A percentile compares a stretch with the other conserved stretches of the same genome.
Evolutionary conservation across 2,888 invertebrate species (phyloP).

Genomic region (Nephrotoma flavescens): DNA sequence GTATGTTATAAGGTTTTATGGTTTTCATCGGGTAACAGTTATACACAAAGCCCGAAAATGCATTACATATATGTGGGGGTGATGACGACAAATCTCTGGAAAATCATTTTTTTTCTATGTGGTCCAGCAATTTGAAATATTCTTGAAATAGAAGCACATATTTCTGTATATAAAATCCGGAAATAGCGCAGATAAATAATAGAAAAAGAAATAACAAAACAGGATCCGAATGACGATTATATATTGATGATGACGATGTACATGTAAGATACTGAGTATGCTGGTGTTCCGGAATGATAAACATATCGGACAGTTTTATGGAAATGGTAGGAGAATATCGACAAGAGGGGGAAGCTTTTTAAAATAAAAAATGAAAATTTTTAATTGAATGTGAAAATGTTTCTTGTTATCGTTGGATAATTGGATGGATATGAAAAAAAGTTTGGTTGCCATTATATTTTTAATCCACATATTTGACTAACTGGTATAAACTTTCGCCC

Average conservation of each 20-base stretch:
- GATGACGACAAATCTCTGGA: too few relatives aligned
- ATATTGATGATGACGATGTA: not conserved
- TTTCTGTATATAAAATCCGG: not conserved
- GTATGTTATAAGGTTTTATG: not conserved
- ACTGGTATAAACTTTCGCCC: not conserved
- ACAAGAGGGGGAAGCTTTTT: not conserved
- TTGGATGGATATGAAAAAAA: not conserved
- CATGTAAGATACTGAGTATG: not conserved
- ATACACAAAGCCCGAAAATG: not conserved
- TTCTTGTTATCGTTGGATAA: not conserved
- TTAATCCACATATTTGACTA: not conserved
- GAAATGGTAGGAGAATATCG: not conserved
- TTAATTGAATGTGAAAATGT: not conserved
- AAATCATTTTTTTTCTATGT: not conserved
- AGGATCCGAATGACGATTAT: not conserved
- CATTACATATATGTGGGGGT: too few relatives aligned
- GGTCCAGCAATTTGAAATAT: not conserved
- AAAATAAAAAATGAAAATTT: not conserved
- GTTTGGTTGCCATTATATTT: not conserved
- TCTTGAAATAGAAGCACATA: not conserved
- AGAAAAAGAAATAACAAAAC: not conserved
- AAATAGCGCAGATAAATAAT: not conserved
- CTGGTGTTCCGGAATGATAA: not conserved
- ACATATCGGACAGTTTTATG: not conserved
- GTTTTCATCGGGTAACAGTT: not conserved